Base-by-base conservation (phyloP, 2,797 vertebrate species). In the Eulemur rubriventer region DNA sequence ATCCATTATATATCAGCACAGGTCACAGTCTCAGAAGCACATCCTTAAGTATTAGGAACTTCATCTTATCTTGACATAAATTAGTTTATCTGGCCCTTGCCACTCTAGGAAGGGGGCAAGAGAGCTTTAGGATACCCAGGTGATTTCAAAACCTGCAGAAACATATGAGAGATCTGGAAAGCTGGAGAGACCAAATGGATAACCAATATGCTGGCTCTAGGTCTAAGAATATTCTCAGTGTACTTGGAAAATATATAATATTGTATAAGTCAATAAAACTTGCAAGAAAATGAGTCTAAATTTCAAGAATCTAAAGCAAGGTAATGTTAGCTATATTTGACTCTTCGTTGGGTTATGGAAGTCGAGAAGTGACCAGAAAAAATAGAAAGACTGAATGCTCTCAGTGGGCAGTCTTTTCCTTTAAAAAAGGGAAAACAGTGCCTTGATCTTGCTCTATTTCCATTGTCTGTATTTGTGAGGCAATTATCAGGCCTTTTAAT, bases 401-500 rank as follows among this genome's bases (percentile, higher is more conserved):
- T 43, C 43, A 67, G 22, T 7, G 5, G 24, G 91, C 4, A 96
- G 33, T 80, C 17, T 63, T 97, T 98, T 75, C 6, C 88, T 87
- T 97, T 88, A 90, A 48, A 97, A 86, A 87, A 30, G 4, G 11
- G 22, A 6, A 46, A 69, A 57, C 90, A 16, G 89, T 73, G 26
- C 12, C 67, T 38, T 20, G 73, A 38, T 28, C 20, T 35, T 94
- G 33, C n/a, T 72, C 7, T 78, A 22, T 76, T 93, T 96, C 52
- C 91, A 35, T 73, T 96, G 83, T 92, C 73, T 95, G 94, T 80
- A 28, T 83, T 95, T 96, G 7, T 89, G 61, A 95, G 67, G 95
- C 80, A 59, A 83, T 80, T 57, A 82, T 10, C 33, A 91, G 24
- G 81, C 35, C 73, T 92, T 88, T 61, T 94, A 96, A 95, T 16